phyloP scores from a whole-genome alignment of 2,888 invertebrate genomes.

The Conchocele bisecta region DNA sequence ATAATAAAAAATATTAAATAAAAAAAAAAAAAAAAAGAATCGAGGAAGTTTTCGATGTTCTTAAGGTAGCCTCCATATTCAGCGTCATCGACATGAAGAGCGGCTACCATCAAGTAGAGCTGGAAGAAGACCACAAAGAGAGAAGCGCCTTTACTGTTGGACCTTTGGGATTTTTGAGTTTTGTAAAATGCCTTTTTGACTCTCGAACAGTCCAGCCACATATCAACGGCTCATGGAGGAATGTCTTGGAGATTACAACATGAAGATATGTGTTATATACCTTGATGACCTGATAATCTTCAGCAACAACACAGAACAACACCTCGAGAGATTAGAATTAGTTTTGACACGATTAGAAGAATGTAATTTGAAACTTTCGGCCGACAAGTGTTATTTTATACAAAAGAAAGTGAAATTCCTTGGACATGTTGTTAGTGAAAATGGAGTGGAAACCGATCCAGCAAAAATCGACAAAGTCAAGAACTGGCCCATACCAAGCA shows the following conservation, averaged over 20 bases:
- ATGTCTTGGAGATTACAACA: slow-evolving; percentile 4
- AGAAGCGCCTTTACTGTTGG: slow-evolving; percentile 49
- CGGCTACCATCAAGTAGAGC: slow-evolving; percentile 11
- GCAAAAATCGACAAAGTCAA: slow-evolving; percentile 30
- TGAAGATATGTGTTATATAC: slow-evolving; percentile 4
- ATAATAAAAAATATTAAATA: no score
- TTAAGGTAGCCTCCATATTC: no score
- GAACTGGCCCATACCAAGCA: slow-evolving; percentile 39
- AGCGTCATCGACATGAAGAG: no score
- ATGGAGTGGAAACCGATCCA: slow-evolving; percentile 32
- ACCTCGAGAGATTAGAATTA: not conserved
- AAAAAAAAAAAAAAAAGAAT: no score
- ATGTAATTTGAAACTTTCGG: not conserved
- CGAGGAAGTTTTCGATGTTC: slow-evolving; percentile 7
- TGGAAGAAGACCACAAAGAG: slow-evolving; percentile 13
- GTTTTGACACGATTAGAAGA: not conserved
- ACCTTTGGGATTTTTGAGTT: slow-evolving; percentile 25
- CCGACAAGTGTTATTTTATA: not conserved
- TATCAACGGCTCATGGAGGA: slow-evolving; percentile 15
- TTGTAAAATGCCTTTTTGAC: slow-evolving; percentile 7
- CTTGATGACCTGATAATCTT: slow-evolving; percentile 5
- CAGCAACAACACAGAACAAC: not conserved
- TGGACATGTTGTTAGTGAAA: not conserved
- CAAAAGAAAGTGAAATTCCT: slow-evolving; percentile 1
- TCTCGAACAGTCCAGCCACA: slow-evolving; percentile 15